Evolutionary conservation across 1,140 invertebrate species (phyloP).

Genomic region (Platorchestia sp.): DNA sequence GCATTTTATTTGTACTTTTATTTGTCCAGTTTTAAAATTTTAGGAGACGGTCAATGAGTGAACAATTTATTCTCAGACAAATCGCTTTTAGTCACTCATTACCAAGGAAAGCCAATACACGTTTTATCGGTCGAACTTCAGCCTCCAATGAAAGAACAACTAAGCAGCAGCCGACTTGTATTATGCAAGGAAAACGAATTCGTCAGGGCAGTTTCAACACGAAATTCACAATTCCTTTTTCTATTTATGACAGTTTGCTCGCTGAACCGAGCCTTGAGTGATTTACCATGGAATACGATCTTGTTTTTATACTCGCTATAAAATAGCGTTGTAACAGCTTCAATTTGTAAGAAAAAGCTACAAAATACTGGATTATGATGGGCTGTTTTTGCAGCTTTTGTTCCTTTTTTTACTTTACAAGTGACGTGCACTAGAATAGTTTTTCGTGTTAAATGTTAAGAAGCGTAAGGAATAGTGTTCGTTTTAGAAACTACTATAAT

Average conservation of each 20-base stretch:
- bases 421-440: conserved; percentile 20
- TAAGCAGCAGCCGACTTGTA: not conserved
- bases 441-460: conserved; percentile 41
- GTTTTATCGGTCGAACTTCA: not conserved
- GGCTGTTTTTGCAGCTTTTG: not conserved
- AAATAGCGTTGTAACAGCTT: not conserved
- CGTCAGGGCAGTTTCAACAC: not conserved
- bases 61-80: not conserved
- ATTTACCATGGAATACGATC: not conserved
- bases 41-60: not conserved
- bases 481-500: conserved; percentile 23
- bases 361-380: not conserved
- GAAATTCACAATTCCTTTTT: not conserved
- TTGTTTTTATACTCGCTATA: not conserved
- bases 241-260: not conserved
- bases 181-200: not conserved
- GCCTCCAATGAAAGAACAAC: not conserved
- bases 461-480: conserved; percentile 15
- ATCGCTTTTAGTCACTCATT: not conserved
- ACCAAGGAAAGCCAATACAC: not conserved
- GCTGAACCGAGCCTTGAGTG: not conserved
- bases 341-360: not conserved
- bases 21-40: not conserved
- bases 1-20: not conserved
- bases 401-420: not conserved